Conservation (phyloP, 2,888 invertebrate genomes). For the Idaea straminata region DNA sequence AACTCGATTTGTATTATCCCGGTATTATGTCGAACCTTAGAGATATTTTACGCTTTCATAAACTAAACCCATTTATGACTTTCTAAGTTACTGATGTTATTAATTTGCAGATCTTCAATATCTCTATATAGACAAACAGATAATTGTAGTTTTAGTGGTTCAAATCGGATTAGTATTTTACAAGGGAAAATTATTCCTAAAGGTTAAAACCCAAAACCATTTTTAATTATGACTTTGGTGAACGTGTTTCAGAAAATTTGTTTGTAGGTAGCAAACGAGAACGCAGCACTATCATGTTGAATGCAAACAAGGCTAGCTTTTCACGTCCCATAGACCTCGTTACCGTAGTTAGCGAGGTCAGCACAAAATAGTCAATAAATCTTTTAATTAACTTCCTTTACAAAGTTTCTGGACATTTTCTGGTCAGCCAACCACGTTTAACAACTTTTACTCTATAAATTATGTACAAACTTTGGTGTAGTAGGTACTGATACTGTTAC, state of each 20-base stretch:
- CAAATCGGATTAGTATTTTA: conserved; percentile 13
- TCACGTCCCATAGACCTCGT: conserved; percentile 24
- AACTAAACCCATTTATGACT: conserved; percentile 10
- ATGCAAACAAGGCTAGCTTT: conserved; percentile 38
- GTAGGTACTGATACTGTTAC: not conserved
- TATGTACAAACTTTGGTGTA: not conserved
- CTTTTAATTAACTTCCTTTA: not conserved
- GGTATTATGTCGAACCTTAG: conserved; percentile 20
- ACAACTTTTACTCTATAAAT: not conserved
- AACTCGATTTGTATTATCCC: conserved; percentile 42
- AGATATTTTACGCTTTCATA: conserved; percentile 24
- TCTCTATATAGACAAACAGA: not conserved
- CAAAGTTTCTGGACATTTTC: not conserved
- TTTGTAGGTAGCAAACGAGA: conserved; percentile 33
- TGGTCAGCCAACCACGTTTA: not conserved
- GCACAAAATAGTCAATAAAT: not conserved
- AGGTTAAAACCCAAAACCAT: conserved; percentile 24
- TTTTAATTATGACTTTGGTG: conserved; percentile 29
- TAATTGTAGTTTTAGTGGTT: conserved; percentile 4
- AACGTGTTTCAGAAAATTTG: conserved; percentile 47
- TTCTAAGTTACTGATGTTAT: conserved; percentile 3
- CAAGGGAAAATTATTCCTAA: conserved; percentile 28
- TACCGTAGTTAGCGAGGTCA: not conserved
- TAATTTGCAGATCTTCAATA: not conserved
- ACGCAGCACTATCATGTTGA: conserved; percentile 43